These are phyloP conservation scores for Pantelozetes paolii DNA, from an alignment of 2,888 invertebrate genomes.

Conservation along the genomic window DNA sequence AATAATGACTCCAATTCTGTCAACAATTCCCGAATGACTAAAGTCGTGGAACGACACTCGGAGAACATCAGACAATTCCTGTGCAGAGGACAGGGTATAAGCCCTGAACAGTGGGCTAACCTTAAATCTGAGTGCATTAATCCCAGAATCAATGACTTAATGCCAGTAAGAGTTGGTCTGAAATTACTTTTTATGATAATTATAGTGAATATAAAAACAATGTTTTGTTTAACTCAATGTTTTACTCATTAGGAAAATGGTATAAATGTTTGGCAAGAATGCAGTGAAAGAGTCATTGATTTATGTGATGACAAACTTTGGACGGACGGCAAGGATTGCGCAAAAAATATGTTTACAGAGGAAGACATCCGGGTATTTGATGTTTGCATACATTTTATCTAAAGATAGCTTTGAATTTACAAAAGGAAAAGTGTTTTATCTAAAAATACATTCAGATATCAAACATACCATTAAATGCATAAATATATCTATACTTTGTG, in stretches of 20 bases:
- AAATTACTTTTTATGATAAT: background rate
- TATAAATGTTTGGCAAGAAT: constrained; percentile 1
- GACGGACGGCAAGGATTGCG: constrained; percentile 15
- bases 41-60: background rate
- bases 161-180: background rate
- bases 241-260: constrained; percentile 11
- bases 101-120: constrained; percentile 7
- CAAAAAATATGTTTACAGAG: background rate
- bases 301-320: constrained; percentile 20
- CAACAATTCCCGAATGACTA: constrained; percentile 1
- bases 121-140: constrained; percentile 26
- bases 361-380: constrained; percentile 16
- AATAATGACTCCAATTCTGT: background rate
- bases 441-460: no score
- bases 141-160: constrained; percentile 20
- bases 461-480: no score
- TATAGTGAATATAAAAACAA: background rate
- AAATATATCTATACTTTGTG: no score
- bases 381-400: background rate
- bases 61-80: background rate
- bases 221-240: background rate
- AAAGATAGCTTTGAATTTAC: background rate
- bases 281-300: constrained; percentile 1
- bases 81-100: constrained; percentile 10
- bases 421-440: no score